Evolutionary conservation across 35 echinoderm and acorn worm genomes (phyloP).

Genomic region (Apostichopus japonicus): DNA sequence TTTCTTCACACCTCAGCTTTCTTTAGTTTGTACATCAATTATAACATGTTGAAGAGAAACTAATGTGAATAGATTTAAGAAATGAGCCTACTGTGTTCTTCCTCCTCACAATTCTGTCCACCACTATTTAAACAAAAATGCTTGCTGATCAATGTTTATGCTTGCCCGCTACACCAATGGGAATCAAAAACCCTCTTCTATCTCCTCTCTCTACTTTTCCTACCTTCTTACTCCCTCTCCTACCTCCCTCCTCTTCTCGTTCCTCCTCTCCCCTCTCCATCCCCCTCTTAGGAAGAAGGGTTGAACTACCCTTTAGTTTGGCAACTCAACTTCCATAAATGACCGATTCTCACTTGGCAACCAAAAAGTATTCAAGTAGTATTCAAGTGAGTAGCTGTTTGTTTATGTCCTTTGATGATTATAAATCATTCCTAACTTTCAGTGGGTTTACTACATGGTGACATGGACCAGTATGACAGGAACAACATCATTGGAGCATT

Average conservation of each 20-base stretch:
- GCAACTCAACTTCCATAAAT: no score
- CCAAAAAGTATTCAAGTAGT: no score
- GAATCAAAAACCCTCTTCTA: no score
- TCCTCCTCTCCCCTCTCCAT: no score
- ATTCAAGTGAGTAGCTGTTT: no score
- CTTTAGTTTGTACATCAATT: conserved; percentile 15
- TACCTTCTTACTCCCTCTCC: no score
- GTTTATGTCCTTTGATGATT: no score
- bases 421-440: background rate
- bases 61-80: conserved; percentile 16
- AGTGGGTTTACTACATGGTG: conserved; percentile 96
- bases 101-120: conserved; percentile 13
- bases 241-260: no score
- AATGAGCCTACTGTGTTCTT: conserved; percentile 14
- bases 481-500: conserved; percentile 87
- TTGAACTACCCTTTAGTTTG: no score
- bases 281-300: no score
- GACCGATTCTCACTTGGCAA: no score
- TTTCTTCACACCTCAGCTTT: conserved; percentile 14
- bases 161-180: background rate
- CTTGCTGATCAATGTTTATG: conserved; percentile 14
- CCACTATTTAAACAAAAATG: background rate
- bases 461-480: conserved; percentile 91
- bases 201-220: no score
- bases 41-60: conserved; percentile 8